phyloP scores from a whole-genome alignment of 2,113 vertebrate species.

The Hippocampus guttulatus region DNA sequence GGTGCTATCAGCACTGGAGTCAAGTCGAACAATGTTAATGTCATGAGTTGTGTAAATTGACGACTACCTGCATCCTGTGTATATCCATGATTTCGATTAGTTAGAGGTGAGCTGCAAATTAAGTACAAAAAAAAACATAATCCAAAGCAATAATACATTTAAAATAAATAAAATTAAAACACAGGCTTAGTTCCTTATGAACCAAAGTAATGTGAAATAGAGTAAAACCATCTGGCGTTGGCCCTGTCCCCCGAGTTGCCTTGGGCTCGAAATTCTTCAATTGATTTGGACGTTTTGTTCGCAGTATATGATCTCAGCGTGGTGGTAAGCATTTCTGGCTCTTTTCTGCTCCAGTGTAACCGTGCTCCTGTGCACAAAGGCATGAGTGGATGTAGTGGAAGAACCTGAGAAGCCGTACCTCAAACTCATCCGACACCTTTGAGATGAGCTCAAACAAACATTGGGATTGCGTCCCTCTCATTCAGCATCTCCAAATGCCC shows the following conservation, averaged over 20 bases:
- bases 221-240: not conserved
- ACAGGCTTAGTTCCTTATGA: not conserved
- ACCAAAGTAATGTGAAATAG: not conserved
- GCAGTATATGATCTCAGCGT: not conserved
- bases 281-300: not conserved
- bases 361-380: not conserved
- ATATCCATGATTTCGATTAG: not conserved
- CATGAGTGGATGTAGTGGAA: not conserved
- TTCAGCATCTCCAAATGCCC: not conserved
- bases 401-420: not conserved
- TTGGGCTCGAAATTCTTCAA: not conserved
- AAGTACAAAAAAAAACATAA: not conserved
- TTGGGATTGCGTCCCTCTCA: not conserved
- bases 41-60: not conserved
- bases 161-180: not conserved
- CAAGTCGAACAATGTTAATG: not conserved
- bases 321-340: not conserved
- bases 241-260: not conserved
- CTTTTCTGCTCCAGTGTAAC: not conserved
- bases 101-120: not conserved
- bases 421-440: not conserved
- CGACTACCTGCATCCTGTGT: not conserved
- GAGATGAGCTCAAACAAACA: not conserved
- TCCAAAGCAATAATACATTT: not conserved
- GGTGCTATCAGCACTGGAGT: not conserved